Base-by-base conservation (phyloP, 2,113 vertebrate species). In the Tretioscincus oriximinensis region DNA sequence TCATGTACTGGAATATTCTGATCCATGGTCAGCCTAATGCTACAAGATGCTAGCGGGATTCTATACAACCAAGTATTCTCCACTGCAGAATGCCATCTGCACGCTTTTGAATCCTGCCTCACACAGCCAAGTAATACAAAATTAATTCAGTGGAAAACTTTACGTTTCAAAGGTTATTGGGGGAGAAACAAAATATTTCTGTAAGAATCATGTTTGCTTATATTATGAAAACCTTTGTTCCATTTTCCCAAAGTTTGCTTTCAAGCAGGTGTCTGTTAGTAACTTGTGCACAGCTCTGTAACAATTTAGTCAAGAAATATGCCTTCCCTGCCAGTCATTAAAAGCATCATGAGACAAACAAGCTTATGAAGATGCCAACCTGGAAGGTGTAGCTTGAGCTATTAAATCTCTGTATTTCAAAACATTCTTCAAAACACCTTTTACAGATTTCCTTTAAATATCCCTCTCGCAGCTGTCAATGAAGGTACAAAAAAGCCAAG, bases 91-190 rank as follows among this genome's bases (percentile, higher is more conserved):
- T 49, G 26, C 21, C n/a, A 16, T 54, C 71, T 79, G 35, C 0
- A 0, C 64, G 66, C 22, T 68, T 89, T 76, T 9, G 71, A 84
- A 73, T 85, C 28, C 58, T 77, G 58, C n/a, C 31, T 78, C 81
- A 85, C 68, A 73, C 41, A 87, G 81, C 65, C 74, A 89, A 80
- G 31, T 45, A 63, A 67, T 47, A 67, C 0, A 83, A 85, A 87
- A 78, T 85, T 88, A 82, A 88, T 87, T 88, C 21, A 71, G 51
- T 81, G 81, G 24, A 88, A 87, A 75, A 41, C 80, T 77, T 86
- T 77, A 88, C 88, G 66, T 12, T 72, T 4, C 86, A 91, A 87
- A 86, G 41, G 66, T 87, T 84, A 83, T 73, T 75, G 60, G 81
- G 80, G 60, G 87, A 76, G 84, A 85, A 88, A 79, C 64, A 0